A percentile compares a stretch with the other conserved stretches of the same genome.
Evolutionary conservation across 2,797 vertebrate genomes (phyloP).

Genomic region (Crax fasciolata): DNA sequence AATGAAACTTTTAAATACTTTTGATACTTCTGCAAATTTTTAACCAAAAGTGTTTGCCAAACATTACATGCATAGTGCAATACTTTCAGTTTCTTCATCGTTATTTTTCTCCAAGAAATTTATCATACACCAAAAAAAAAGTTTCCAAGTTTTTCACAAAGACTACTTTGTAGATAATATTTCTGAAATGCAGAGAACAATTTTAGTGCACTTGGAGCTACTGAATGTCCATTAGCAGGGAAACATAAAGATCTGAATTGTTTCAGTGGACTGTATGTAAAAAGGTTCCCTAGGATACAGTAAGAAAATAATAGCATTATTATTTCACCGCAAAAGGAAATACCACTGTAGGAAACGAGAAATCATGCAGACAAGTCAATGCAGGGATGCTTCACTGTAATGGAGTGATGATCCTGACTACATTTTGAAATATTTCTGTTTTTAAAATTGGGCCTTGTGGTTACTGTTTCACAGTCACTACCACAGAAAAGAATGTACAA

Average conservation of each 20-base stretch:
- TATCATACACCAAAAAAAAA: neutral
- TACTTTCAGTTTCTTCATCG: neutral
- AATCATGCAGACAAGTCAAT: neutral
- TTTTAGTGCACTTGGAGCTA: neutral
- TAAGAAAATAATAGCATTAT: constrained; percentile 6
- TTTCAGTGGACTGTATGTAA: neutral
- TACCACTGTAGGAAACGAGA: neutral
- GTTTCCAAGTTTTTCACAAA: neutral
- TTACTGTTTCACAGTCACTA: neutral
- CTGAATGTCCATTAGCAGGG: neutral
- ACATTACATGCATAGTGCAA: neutral
- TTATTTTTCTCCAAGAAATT: neutral
- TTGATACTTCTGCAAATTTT: neutral
- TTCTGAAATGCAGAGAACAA: neutral
- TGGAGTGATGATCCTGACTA: neutral
- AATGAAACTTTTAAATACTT: neutral
- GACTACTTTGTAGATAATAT: neutral
- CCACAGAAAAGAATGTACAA: neutral
- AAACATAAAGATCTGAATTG: neutral
- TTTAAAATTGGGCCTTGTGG: neutral
- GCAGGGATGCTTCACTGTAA: neutral
- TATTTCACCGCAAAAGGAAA: constrained; percentile 18
- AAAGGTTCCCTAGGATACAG: neutral
- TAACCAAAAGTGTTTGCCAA: neutral
- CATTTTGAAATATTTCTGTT: neutral